A percentile compares a stretch with the other conserved stretches of the same genome.
phyloP scores from a whole-genome alignment of 2,888 invertebrate species.

The Coenonympha arcania region DNA sequence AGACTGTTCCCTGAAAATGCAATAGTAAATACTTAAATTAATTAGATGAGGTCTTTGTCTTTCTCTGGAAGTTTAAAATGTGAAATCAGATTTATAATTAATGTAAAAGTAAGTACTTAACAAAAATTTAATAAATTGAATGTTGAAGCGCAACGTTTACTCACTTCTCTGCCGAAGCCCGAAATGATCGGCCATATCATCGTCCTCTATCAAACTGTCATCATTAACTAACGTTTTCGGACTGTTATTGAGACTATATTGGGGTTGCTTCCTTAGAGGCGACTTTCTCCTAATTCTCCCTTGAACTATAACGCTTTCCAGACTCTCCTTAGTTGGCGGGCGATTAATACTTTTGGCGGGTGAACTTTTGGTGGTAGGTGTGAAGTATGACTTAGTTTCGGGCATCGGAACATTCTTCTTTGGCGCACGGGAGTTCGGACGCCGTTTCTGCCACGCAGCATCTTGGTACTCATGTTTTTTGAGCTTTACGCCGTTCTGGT shows the following conservation, averaged over 20 bases:
- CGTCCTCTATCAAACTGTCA: conserved; percentile 35
- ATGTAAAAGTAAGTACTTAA: too few relatives aligned
- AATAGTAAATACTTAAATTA: background rate
- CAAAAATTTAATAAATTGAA: too few relatives aligned
- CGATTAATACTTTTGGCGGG: conserved; percentile 31
- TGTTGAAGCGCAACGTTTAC: too few relatives aligned
- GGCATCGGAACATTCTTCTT: conserved; percentile 38
- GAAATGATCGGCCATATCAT: conserved; percentile 33
- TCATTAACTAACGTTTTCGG: conserved; percentile 49
- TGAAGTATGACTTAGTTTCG: conserved; percentile 37
- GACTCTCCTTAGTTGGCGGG: conserved; percentile 32
- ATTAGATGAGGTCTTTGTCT: background rate
- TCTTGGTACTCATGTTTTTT: conserved; percentile 43
- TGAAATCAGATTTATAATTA: too few relatives aligned
- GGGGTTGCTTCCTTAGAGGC: conserved; percentile 35
- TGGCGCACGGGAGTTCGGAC: conserved; percentile 30
- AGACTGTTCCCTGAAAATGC: conserved; percentile 46
- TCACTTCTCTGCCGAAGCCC: conserved; percentile 49
- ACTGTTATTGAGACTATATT: conserved; percentile 41
- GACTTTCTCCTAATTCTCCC: conserved; percentile 26
- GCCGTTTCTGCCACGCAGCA: conserved; percentile 38
- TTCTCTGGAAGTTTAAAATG: too few relatives aligned
- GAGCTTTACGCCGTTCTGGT: conserved; percentile 42
- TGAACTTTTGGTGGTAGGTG: conserved; percentile 36
- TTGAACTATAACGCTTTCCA: conserved; percentile 27